Percentiles rank a stretch among this genome's conserved stretches.
Evolutionary conservation across 2,888 invertebrate species (phyloP).

Genomic region (Dusona sp.): DNA sequence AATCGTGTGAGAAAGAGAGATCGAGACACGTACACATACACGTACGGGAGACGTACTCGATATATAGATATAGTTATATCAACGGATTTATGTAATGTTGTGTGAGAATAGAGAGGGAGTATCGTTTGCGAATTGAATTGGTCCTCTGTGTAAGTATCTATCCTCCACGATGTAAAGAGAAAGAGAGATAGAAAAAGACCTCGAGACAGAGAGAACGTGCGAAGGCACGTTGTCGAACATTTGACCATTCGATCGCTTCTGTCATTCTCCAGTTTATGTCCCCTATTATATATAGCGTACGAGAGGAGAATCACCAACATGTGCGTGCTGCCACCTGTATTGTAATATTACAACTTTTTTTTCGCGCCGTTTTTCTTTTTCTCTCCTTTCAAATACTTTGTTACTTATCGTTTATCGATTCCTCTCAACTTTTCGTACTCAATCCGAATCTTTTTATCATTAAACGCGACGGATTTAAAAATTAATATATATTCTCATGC

Average conservation of each 20-base stretch:
- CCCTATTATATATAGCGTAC: not conserved
- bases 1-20: slow-evolving; percentile 30
- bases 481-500: too few species aligned
- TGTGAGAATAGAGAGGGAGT: not conserved
- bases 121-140: not conserved
- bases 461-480: not conserved
- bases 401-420: not conserved
- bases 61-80: not conserved
- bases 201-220: slow-evolving; percentile 21
- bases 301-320: slow-evolving; percentile 40
- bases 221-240: slow-evolving; percentile 56
- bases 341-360: slow-evolving; percentile 47
- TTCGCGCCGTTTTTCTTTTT: slow-evolving; percentile 24
- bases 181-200: slow-evolving; percentile 29
- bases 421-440: not conserved
- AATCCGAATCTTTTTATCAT: not conserved
- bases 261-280: slow-evolving; percentile 22
- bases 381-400: not conserved
- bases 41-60: not conserved
- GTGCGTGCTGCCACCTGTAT: slow-evolving; percentile 77
- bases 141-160: not conserved
- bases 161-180: not conserved
- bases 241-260: slow-evolving; percentile 58
- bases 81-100: slow-evolving; percentile 7
- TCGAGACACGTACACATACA: not conserved